These are phyloP conservation scores for Chionoecetes opilio DNA, from an alignment of 1,140 invertebrate genomes.

Conservation along the genomic window DNA sequence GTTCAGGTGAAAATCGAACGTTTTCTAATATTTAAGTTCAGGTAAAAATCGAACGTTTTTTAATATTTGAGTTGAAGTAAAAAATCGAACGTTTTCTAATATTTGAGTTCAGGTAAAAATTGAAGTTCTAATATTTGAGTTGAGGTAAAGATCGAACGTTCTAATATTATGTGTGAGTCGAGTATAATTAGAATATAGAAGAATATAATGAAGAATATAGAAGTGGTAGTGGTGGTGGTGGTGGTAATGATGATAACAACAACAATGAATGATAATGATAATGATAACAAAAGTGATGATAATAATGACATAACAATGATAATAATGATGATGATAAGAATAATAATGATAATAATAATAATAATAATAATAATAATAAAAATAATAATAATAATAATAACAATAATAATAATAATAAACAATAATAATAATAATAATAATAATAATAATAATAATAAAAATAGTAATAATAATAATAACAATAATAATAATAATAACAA, in stretches of 20 bases:
- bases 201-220: no score
- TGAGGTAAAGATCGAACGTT: no score
- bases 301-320: neutral
- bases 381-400: neutral
- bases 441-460: conserved; percentile 32
- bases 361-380: neutral
- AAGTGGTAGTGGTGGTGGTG: neutral
- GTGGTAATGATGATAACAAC: neutral
- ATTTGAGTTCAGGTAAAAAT: no score
- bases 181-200: no score
- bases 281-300: neutral
- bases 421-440: neutral
- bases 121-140: no score
- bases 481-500: neutral
- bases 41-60: no score
- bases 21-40: no score
- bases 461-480: conserved; percentile 20
- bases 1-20: no score
- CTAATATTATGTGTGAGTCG: no score
- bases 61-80: no score
- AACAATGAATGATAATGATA: no score
- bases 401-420: neutral
- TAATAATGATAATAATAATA: conserved; percentile 12
- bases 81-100: no score
- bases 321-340: neutral